Conservation (phyloP, 1,140 invertebrate genomes). For the Rhyacophila brunnea region DNA sequence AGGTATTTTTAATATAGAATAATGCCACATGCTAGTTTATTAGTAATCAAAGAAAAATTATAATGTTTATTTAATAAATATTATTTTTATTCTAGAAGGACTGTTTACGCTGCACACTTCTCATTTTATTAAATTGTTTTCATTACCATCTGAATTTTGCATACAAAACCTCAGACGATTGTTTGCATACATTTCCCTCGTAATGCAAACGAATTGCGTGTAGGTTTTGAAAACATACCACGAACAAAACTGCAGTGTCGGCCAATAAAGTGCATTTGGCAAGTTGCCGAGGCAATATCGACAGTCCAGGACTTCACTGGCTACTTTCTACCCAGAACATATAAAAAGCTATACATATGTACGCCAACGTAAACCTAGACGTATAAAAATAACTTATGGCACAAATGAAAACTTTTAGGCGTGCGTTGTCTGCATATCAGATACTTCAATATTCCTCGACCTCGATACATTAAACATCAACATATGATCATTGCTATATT, state of each 20-base stretch:
- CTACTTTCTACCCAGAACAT: not conserved
- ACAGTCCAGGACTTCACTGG: slow-evolving; percentile 6
- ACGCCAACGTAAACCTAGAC: not conserved
- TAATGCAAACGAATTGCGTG: slow-evolving; percentile 27
- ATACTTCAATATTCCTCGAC: too few species aligned
- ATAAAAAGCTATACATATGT: slow-evolving; percentile 1
- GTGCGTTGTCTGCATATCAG: not conserved
- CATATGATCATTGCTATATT: too few species aligned
- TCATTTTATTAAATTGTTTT: too few species aligned
- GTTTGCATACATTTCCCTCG: not conserved
- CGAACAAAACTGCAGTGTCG: slow-evolving; percentile 12
- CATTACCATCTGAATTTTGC: not conserved
- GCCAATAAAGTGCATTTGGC: slow-evolving; percentile 24
- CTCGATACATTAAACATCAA: too few species aligned
- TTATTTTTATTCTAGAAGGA: too few species aligned
- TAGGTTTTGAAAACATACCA: slow-evolving; percentile 23
- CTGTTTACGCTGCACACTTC: too few species aligned
- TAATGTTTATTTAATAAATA: too few species aligned
- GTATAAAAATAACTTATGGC: slow-evolving; percentile 14
- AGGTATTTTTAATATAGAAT: too few species aligned
- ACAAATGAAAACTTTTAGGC: slow-evolving; percentile 20
- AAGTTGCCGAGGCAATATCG: slow-evolving; percentile 32
- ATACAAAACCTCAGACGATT: not conserved
- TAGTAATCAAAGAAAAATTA: too few species aligned
- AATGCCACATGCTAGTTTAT: too few species aligned